Conservation (phyloP, 2,888 invertebrate species). For the Machimus rusticus region DNA sequence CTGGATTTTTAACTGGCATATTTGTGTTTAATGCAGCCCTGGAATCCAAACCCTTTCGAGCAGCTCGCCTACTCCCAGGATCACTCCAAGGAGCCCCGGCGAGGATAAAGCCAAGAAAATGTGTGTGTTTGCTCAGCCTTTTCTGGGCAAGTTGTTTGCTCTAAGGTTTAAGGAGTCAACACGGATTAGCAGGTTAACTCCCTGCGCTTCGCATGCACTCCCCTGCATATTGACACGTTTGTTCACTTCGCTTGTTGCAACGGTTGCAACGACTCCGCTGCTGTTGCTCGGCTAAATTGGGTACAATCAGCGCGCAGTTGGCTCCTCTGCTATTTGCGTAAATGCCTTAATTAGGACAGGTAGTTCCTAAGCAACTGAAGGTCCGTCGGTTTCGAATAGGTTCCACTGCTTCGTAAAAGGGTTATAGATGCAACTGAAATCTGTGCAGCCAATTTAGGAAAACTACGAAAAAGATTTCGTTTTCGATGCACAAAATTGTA, state of each 20-base stretch:
- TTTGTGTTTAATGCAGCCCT: neutral
- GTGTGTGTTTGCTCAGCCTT: neutral
- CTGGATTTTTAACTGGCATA: neutral
- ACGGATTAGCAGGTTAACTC: neutral
- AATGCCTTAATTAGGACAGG: neutral
- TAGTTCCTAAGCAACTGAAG: neutral
- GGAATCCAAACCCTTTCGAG: neutral
- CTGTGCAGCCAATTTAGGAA: no score
- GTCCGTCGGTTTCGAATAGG: neutral
- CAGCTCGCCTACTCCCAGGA: neutral
- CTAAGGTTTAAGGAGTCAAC: neutral
- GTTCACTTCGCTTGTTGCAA: neutral
- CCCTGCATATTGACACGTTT: neutral
- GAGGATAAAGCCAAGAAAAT: neutral
- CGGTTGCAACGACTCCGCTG: neutral
- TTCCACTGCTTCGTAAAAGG: neutral
- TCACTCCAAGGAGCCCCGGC: neutral
- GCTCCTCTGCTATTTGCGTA: neutral
- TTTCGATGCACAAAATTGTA: no score
- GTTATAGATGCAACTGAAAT: neutral
- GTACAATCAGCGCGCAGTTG: neutral
- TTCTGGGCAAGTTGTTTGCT: neutral
- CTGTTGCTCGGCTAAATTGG: neutral
- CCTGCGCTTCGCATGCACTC: neutral
- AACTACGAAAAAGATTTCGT: no score